phyloP scores from a whole-genome alignment of 2,113 vertebrate species.

The Columba livia region DNA sequence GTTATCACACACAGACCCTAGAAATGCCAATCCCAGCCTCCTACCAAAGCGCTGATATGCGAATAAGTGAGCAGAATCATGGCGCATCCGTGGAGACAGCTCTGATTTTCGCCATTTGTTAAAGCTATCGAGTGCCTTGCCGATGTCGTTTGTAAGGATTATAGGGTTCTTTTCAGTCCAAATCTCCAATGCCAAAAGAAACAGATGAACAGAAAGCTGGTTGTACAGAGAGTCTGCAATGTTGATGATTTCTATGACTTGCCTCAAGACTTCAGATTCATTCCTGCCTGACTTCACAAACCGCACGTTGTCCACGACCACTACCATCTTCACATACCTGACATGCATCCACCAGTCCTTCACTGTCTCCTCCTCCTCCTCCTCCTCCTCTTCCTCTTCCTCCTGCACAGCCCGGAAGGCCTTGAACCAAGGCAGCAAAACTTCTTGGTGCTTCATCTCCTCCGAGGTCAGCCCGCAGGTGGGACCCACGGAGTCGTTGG shows the following conservation, averaged over 20 bases:
- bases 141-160: not conserved
- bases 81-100: not conserved
- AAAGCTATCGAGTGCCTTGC: not conserved
- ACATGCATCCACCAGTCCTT: not conserved
- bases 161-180: slow-evolving; percentile 59
- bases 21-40: not conserved
- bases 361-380: not conserved
- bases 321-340: not conserved
- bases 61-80: slow-evolving; percentile 57
- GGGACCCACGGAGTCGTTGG: fast-evolving
- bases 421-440: not conserved
- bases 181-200: slow-evolving; percentile 57
- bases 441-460: not conserved
- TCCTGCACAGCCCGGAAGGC: not conserved
- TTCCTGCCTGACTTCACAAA: not conserved
- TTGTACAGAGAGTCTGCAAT: not conserved
- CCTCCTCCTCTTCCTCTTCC: not conserved
- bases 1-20: not conserved
- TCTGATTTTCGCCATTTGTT: not conserved
- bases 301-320: slow-evolving; percentile 6
- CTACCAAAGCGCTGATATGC: slow-evolving; percentile 27
- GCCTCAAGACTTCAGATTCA: not conserved
- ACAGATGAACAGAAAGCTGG: slow-evolving; percentile 18
- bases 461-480: not conserved
- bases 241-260: slow-evolving; percentile 29